Conservation (phyloP, 2,113 vertebrate species). For the Raja brachyura region DNA sequence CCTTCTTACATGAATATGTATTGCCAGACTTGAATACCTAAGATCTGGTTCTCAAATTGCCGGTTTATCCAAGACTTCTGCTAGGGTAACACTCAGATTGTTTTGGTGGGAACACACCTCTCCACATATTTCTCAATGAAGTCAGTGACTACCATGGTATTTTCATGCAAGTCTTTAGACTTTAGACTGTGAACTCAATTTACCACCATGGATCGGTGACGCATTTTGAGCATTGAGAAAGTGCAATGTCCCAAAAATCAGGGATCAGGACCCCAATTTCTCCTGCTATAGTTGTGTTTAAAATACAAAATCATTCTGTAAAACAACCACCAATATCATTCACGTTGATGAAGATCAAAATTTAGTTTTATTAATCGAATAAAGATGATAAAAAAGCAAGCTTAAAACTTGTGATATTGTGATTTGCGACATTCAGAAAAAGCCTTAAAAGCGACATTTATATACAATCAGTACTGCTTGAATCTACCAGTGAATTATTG, state of each 20-base stretch:
- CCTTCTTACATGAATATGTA: no score
- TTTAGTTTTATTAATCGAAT: neutral
- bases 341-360: neutral
- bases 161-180: no score
- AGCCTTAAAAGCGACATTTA: neutral
- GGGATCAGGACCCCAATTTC: neutral
- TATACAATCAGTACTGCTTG: conserved; percentile 1
- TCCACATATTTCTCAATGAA: no score
- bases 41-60: no score
- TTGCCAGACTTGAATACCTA: no score
- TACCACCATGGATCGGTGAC: neutral
- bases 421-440: neutral
- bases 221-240: neutral
- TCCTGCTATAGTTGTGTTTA: neutral
- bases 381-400: neutral
- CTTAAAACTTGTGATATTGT: neutral
- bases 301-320: neutral
- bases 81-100: no score
- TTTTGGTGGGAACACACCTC: no score
- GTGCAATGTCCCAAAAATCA: neutral
- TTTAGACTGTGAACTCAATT: no score
- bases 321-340: neutral
- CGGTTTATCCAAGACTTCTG: no score
- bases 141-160: no score
- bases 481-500: conserved; percentile 16